These are phyloP conservation scores for Myzus persicae DNA, from an alignment of 1,140 invertebrate species.

Conservation along the genomic window DNA sequence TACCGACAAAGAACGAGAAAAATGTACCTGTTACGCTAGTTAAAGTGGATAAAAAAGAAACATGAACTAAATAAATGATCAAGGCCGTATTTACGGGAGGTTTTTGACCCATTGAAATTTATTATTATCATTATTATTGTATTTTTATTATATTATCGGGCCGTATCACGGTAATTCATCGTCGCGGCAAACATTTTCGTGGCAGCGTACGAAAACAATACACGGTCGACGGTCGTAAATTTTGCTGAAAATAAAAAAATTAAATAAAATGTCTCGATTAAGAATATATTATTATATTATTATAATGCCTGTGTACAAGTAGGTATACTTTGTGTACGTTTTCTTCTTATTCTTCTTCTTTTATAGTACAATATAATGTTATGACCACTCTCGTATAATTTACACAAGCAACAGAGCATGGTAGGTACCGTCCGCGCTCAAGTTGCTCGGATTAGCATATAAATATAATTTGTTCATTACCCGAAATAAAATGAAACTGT, in stretches of 20 bases:
- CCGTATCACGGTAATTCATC: neutral
- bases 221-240: neutral
- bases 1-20: conserved; percentile 38
- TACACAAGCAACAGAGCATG: conserved; percentile 27
- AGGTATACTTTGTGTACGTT: neutral
- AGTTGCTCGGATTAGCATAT: conserved; percentile 1
- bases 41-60: conserved; percentile 4
- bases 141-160: neutral
- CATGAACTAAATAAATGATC: conserved; percentile 36
- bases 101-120: conserved; percentile 41
- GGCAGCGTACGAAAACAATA: neutral
- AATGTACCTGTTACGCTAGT: conserved; percentile 40
- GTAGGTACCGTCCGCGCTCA: neutral
- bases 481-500: neutral
- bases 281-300: neutral
- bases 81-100: conserved; percentile 46
- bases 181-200: neutral
- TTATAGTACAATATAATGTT: neutral
- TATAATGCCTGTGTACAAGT: neutral
- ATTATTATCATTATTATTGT: conserved; percentile 2
- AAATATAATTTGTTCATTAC: conserved; percentile 31
- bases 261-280: neutral
- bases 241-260: neutral
- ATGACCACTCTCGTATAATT: neutral
- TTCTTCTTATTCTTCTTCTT: neutral